Evolutionary conservation across 1,140 invertebrate species (phyloP).

Genomic region (Atta cephalotes): DNA sequence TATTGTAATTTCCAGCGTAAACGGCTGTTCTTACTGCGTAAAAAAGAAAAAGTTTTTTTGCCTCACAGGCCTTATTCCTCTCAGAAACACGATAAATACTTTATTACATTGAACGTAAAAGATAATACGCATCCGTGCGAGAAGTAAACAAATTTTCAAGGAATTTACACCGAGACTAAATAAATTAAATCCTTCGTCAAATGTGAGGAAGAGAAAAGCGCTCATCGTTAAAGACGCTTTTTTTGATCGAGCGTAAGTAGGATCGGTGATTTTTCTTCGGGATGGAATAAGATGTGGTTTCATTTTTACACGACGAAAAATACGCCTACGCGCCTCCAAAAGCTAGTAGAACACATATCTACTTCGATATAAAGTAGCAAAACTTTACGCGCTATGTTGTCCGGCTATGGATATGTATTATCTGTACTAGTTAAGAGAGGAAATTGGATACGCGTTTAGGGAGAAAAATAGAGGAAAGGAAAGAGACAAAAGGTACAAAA

Average conservation of each 20-base stretch:
- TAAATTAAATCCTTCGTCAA: background rate
- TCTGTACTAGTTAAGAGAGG: constrained; percentile 2
- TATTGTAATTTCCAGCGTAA: background rate
- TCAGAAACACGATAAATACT: background rate
- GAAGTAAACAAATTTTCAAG: background rate
- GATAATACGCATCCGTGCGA: background rate
- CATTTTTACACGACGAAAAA: constrained; percentile 44
- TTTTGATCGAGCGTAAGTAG: constrained; percentile 36
- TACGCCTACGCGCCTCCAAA: constrained; percentile 64
- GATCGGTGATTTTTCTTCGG: constrained; percentile 17
- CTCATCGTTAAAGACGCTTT: constrained; percentile 17
- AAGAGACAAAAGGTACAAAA: background rate
- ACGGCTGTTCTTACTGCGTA: background rate
- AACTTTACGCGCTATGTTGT: constrained; percentile 42
- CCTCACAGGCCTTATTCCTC: background rate
- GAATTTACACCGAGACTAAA: background rate
- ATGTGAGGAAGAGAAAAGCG: background rate
- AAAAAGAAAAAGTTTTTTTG: background rate
- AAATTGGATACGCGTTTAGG: constrained; percentile 26
- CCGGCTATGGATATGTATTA: constrained; percentile 42
- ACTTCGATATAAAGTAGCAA: constrained; percentile 54
- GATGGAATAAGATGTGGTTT: constrained; percentile 19
- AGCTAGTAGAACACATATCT: constrained; percentile 59
- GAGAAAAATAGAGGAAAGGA: constrained; percentile 14
- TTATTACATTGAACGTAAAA: background rate